These are phyloP conservation scores for Mormyrops boulengeri DNA, from an alignment of 2,797 vertebrate genomes.

Conservation along the genomic window DNA sequence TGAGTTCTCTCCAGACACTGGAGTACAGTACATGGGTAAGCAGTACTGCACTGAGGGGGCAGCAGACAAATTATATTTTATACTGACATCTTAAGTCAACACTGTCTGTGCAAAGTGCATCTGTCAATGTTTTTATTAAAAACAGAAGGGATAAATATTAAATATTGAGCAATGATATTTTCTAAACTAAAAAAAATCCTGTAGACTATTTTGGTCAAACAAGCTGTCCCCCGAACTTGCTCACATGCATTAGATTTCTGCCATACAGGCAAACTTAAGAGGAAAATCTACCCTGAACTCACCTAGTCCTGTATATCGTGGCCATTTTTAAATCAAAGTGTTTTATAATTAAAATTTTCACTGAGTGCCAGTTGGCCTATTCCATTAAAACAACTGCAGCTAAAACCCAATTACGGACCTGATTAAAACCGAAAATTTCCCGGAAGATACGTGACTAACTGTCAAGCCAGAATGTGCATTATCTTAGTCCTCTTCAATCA, in stretches of 20 bases:
- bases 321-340: background rate
- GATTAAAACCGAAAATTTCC: conserved; percentile 7
- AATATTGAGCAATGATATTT: background rate
- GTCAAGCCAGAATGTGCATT: conserved; percentile 1
- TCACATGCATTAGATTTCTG: conserved; percentile 10
- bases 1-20: background rate
- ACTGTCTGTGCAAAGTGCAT: background rate
- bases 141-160: background rate
- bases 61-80: background rate
- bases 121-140: background rate
- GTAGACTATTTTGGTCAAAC: background rate
- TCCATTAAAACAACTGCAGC: conserved; percentile 59
- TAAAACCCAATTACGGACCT: background rate
- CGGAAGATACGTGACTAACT: background rate
- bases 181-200: background rate
- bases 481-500: background rate
- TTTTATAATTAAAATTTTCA: background rate
- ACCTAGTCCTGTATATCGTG: conserved; percentile 3
- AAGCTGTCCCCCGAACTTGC: background rate
- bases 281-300: conserved; percentile 3
- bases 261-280: background rate
- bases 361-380: conserved; percentile 47
- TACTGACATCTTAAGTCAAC: background rate
- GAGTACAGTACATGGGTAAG: background rate
- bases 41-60: background rate